Base-by-base conservation (phyloP, 2,888 invertebrate species). In the Lobophora halterata region DNA sequence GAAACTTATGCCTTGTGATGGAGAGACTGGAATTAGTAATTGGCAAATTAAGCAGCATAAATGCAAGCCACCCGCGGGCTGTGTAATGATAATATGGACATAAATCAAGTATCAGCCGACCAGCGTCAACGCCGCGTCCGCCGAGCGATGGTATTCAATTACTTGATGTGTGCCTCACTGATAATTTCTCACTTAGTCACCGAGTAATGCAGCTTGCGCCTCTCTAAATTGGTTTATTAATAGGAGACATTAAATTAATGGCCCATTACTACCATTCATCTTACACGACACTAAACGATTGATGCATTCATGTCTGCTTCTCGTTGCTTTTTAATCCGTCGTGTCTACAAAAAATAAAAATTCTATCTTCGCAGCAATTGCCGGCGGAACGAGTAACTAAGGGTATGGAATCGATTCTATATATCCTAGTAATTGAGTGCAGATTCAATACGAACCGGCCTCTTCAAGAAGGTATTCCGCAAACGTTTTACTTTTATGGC, bases 101-200 rank as follows among this genome's bases (percentile, higher is more conserved):
- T 47, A 44, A 49, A 50, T 52, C 43, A 47, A 20, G 29, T 41
- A 45, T 43, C 40, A 44, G 16, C 38, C 36, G 29, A 37, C 43
- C 31, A 41, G 45, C 33, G 42, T 20, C 25, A 19, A 27, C 36
- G 36, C 30, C 26, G 32, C 38, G 17, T 47, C 45, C 49, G 36
- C 29, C 32, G 38, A 40, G 46, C 33, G 43, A 51, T 49, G 39
- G 44, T 47, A 50, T 60, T 53, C 48, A 62, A 57, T 63, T 59
- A 58, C 46, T 47, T 54, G 49, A 57, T 55, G 54, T 31, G 39
- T 35, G 53, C 47, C 33, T 48, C 49, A 46, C 50, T 51, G 56
- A 61, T 58, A 62, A 65, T 58, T 62, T 58, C 50, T 52, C 54
- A 61, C 60, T 65, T 60, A 52, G 47, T 55, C 63, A 64, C 50